A percentile compares a stretch with the other conserved stretches of the same genome.
Evolutionary conservation across 2,113 vertebrate species (phyloP).

Genomic region (Ammodytes marinus): DNA sequence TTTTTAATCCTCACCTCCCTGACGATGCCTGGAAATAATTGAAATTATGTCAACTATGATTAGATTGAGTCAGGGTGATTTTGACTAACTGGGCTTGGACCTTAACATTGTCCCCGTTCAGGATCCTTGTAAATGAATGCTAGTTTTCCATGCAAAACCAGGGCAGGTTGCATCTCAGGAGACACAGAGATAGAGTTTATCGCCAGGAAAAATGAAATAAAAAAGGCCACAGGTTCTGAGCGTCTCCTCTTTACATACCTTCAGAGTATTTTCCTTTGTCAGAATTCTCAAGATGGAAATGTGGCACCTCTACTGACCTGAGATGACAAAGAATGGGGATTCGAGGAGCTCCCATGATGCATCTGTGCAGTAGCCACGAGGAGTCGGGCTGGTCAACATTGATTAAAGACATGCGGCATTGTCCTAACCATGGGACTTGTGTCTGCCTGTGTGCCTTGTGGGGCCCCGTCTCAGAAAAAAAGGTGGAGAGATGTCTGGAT

Average conservation of each 20-base stretch:
- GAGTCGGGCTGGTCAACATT: conserved; percentile 81
- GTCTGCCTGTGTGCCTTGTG: conserved; percentile 49
- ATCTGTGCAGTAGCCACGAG: conserved; percentile 60
- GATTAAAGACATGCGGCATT: conserved; percentile 72
- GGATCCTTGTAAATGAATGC: background rate
- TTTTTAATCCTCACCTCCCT: conserved; percentile 75
- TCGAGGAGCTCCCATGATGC: conserved; percentile 61
- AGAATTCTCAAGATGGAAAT: conserved; percentile 75
- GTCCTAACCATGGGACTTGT: conserved; percentile 75
- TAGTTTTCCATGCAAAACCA: conserved; percentile 1
- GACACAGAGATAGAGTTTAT: conserved; percentile 44
- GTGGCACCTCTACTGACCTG: conserved; percentile 73
- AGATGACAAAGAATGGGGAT: conserved; percentile 79
- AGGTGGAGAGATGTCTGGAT: conserved; percentile 63
- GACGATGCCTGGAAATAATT: conserved; percentile 65
- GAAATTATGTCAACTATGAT: conserved; percentile 64
- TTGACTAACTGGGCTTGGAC: conserved; percentile 42
- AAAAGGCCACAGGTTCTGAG: conserved; percentile 22
- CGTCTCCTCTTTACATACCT: conserved; percentile 67
- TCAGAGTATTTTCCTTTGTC: conserved; percentile 73
- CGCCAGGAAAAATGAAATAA: conserved; percentile 24
- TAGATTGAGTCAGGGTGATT: conserved; percentile 36
- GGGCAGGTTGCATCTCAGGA: conserved; percentile 49
- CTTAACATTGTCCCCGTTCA: conserved; percentile 29
- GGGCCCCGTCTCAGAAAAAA: conserved; percentile 46